These are phyloP conservation scores for Rhabdophis nuchalis DNA, from an alignment of 2,797 vertebrate genomes.

Conservation along the genomic window DNA sequence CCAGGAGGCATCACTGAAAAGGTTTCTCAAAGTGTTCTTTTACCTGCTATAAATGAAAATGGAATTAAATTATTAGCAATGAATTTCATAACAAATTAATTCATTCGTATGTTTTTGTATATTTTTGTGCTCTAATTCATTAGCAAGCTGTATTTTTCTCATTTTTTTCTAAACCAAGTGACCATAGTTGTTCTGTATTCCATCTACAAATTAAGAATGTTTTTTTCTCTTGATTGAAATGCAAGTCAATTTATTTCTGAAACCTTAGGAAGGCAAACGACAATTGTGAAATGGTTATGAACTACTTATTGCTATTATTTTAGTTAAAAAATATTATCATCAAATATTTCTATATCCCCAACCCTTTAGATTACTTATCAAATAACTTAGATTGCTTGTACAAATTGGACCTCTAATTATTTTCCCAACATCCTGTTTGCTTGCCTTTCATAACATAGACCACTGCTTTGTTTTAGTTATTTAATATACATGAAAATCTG, in stretches of 20 bases:
- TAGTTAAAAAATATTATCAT: not conserved
- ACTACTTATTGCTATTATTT: not conserved
- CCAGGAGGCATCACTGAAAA: not conserved
- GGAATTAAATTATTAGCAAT: not conserved
- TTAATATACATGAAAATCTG: not conserved
- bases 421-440: not conserved
- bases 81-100: not conserved
- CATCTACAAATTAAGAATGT: not conserved
- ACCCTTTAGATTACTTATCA: not conserved
- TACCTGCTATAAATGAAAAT: not conserved
- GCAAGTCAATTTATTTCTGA: not conserved
- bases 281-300: not conserved
- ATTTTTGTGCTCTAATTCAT: not conserved
- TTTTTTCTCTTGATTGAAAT: not conserved
- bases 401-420: not conserved
- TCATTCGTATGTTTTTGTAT: not conserved
- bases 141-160: not conserved
- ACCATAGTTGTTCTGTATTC: not conserved
- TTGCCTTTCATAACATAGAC: not conserved
- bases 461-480: not conserved
- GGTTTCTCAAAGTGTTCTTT: not conserved
- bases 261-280: not conserved
- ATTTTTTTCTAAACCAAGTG: not conserved
- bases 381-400: not conserved
- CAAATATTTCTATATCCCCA: not conserved